These are phyloP conservation scores for Chrysochloris asiatica DNA, from an alignment of 2,113 vertebrate genomes.

Conservation along the genomic window DNA sequence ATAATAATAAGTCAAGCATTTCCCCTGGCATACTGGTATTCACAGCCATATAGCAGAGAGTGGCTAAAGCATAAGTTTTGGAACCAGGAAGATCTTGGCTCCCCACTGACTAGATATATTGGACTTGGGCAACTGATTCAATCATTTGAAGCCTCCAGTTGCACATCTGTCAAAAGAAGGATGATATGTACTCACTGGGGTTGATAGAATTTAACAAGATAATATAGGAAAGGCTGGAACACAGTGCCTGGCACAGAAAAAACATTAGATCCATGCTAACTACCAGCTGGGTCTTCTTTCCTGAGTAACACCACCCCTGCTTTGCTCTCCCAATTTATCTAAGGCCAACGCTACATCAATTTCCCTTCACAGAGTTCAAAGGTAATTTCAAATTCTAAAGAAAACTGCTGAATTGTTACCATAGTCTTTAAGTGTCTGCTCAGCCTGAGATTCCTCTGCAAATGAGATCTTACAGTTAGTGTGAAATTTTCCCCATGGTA, in stretches of 20 bases:
- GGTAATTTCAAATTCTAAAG: constrained; percentile 73
- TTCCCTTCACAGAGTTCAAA: constrained; percentile 47
- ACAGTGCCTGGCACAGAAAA: not conserved
- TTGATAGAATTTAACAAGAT: not conserved
- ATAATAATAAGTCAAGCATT: not conserved
- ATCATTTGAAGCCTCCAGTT: not conserved
- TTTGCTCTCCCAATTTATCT: not conserved
- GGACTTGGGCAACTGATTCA: too few relatives aligned
- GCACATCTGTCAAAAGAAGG: not conserved
- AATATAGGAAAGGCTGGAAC: rapidly evolving
- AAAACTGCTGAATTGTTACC: constrained; percentile 64
- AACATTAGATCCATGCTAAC: rapidly evolving
- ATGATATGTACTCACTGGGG: rapidly evolving
- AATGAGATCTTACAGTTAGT: constrained; percentile 74
- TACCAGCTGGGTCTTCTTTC: not conserved
- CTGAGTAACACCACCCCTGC: not conserved
- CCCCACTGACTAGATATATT: not conserved
- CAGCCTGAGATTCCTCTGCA: constrained; percentile 70
- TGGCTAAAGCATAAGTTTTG: not conserved
- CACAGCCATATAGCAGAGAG: not conserved
- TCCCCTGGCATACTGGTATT: rapidly evolving
- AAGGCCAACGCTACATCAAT: rapidly evolving
- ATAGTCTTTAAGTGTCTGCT: constrained; percentile 50
- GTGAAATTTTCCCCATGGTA: constrained; percentile 69
- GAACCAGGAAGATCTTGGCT: not conserved